Conservation (phyloP, 2,113 vertebrate genomes). For the Panurus biarmicus region DNA sequence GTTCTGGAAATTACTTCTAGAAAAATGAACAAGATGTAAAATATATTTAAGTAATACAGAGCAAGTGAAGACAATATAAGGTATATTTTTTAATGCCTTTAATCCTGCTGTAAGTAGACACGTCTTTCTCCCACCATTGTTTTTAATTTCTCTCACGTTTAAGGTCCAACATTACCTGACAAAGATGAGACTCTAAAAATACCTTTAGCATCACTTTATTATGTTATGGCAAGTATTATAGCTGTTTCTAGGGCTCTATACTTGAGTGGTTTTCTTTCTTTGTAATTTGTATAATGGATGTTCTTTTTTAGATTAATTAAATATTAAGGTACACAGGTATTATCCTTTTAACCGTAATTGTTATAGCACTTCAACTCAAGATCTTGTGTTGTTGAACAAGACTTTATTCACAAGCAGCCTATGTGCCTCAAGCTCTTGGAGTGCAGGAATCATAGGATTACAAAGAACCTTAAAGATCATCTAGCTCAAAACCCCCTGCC, state of each 20-base stretch:
- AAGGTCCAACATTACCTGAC: not conserved
- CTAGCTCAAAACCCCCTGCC: not conserved
- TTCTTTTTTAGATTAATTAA: not conserved
- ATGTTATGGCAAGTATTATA: not conserved
- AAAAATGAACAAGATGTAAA: not conserved
- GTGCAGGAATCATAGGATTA: not conserved
- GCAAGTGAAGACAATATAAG: not conserved
- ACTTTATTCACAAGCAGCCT: not conserved
- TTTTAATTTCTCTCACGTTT: not conserved
- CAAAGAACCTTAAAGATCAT: not conserved
- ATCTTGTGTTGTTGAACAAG: not conserved
- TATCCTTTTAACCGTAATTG: not conserved
- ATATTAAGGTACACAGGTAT: not conserved
- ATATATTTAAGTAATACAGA: not conserved
- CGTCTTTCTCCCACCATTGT: not conserved
- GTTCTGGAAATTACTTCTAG: not conserved
- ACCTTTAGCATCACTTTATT: not conserved
- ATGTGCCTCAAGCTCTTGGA: not conserved
- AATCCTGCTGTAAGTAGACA: not conserved
- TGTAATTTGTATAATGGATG: not conserved
- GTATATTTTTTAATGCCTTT: not conserved
- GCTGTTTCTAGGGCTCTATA: not conserved
- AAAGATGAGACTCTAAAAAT: not conserved
- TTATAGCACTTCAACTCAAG: not conserved
- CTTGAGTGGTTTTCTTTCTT: not conserved